Base-by-base conservation (phyloP, 2,888 invertebrate species). In the Smittia aterrima region DNA sequence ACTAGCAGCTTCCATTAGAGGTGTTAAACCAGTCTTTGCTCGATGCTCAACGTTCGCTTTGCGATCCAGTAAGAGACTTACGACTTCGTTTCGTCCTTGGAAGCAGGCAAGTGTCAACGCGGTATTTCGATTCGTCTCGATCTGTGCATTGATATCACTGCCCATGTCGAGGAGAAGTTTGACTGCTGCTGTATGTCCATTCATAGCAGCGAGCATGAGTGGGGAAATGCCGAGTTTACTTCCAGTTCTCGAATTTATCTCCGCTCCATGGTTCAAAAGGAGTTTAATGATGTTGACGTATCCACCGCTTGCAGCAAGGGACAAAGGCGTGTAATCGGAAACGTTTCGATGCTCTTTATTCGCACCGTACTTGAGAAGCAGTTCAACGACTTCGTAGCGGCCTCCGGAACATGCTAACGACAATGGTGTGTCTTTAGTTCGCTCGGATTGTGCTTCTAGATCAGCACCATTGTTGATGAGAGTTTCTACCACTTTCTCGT, bases 1-100 rank as follows among this genome's bases (percentile, higher is more conserved):
- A 79, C 96, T 97, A 0, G 99, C 99, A 66, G 98, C 99, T 85
- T 99, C 99, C 99, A 99, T 99, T 24, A 99, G 85, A 0, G 99
- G 99, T 16, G 99, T 99, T 75, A 99, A 86, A 0, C 98, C 98
- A 74, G 98, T 98, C 90, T 98, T 98, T 3, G 99, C 98, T 78
- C 99, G 89, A 85, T 99, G 99, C 84, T 99, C 99, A 64, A 99
- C 97, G 84, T 99, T 98, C 25, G 99, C 98, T 81, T 96, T 95
- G 77, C 97, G 89, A 83, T 98, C 97, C 13, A 99, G 88, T 74
- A 99, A 86, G 74, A 99, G 87, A 82, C 95, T 95, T 71, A 99
- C 99, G 67, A 99, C 99, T 83, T 99, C 99, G 83, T 98, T 96
- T 54, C 98, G 89, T 77, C 99, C 98, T 89, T 98, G 98, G 85